Percentiles rank a stretch among this genome's conserved stretches.
These are phyloP conservation scores for Priocnemis perturbator DNA, from an alignment of 2,888 invertebrate genomes.

Conservation along the genomic window DNA sequence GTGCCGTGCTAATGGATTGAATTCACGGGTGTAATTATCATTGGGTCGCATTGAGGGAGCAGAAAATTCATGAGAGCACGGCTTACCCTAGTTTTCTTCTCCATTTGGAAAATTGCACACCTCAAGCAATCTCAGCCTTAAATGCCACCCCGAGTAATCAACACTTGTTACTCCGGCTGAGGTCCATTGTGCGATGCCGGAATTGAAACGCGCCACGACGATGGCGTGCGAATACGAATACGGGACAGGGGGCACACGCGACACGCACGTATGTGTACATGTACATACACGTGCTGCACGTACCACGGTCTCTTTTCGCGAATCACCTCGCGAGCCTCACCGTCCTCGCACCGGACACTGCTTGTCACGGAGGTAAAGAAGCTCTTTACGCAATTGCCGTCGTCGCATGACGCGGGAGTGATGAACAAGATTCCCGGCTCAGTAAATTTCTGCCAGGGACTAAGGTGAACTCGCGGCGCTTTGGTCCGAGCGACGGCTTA, in stretches of 20 bases:
- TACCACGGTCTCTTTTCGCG: too few species aligned
- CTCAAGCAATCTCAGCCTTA: slow-evolving; percentile 19
- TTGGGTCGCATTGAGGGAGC: slow-evolving; percentile 8
- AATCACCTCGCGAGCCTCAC: too few species aligned
- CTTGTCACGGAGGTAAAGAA: neutral
- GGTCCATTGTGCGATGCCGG: slow-evolving; percentile 2
- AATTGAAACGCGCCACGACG: slow-evolving; percentile 9
- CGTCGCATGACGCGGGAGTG: neutral
- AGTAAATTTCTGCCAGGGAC: slow-evolving; percentile 6
- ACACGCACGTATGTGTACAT: too few species aligned
- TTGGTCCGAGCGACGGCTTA: neutral
- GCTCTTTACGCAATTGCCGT: slow-evolving; percentile 16
- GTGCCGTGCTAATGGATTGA: slow-evolving; percentile 26
- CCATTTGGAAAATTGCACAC: slow-evolving; percentile 26
- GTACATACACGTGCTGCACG: too few species aligned
- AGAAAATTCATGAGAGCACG: slow-evolving; percentile 2
- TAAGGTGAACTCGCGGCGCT: neutral
- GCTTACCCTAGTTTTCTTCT: slow-evolving; percentile 15
- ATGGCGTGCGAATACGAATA: too few species aligned
- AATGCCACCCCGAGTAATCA: slow-evolving; percentile 24
- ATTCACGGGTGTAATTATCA: slow-evolving; percentile 14
- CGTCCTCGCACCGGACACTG: too few species aligned
- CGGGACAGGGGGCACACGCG: too few species aligned
- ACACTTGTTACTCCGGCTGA: slow-evolving; percentile 6
- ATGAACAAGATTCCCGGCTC: slow-evolving; percentile 10